phyloP scores from a whole-genome alignment of 2,797 vertebrate genomes.

The Remorina albescens region DNA sequence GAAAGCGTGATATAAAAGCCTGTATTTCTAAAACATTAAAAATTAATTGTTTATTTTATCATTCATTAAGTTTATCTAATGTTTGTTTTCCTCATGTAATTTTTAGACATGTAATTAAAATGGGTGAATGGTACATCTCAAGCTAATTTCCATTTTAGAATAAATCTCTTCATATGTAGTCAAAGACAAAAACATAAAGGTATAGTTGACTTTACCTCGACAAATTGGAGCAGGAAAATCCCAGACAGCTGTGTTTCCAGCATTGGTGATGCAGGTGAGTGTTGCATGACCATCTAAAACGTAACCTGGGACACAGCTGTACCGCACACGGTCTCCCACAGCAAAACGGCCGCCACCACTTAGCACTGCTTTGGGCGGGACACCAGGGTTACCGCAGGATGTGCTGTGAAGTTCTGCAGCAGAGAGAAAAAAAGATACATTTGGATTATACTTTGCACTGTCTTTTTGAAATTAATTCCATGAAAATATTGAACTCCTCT shows the following conservation, averaged over 20 bases:
- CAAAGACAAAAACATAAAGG: slow-evolving; percentile 30
- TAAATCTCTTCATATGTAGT: slow-evolving; percentile 58
- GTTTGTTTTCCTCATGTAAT: not conserved
- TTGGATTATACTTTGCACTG: slow-evolving; percentile 1
- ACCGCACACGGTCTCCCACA: slow-evolving; percentile 75
- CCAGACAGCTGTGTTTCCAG: slow-evolving; percentile 79
- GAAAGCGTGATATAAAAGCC: not conserved
- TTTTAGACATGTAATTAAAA: not conserved
- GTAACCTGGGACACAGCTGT: slow-evolving; percentile 80
- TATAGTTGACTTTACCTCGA: slow-evolving; percentile 69
- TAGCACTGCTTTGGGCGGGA: slow-evolving; percentile 78
- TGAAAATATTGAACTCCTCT: slow-evolving; percentile 26
- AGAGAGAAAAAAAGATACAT: not conserved
- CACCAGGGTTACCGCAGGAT: slow-evolving; percentile 80
- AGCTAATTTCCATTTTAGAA: slow-evolving; percentile 30
- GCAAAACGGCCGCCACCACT: slow-evolving; percentile 69
- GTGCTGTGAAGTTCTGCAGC: slow-evolving; percentile 77
- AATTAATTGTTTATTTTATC: not conserved
- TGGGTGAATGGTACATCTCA: not conserved
- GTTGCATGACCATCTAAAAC: slow-evolving; percentile 80
- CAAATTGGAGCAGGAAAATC: slow-evolving; percentile 82
- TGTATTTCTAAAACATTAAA: not conserved
- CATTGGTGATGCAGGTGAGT: slow-evolving; percentile 79
- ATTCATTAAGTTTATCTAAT: not conserved
- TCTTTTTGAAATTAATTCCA: slow-evolving; percentile 12